Base-by-base conservation (phyloP, 1,140 invertebrate species). In the Zaprionus tsacasi region DNA sequence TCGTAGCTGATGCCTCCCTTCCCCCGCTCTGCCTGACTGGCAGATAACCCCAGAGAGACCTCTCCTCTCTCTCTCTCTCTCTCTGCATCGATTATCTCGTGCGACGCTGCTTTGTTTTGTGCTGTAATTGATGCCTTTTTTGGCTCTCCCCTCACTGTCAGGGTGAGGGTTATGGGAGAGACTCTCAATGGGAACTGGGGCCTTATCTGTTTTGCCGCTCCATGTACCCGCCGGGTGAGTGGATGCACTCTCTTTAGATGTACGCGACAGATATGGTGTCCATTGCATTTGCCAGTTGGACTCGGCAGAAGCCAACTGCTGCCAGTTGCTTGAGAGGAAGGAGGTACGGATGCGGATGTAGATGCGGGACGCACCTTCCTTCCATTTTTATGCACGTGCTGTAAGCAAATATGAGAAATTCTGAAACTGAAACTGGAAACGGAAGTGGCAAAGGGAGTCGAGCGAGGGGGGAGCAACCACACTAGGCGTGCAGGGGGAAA, bases 401-500 rank as follows among this genome's bases (percentile, higher is more conserved):
- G 85, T 89, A 78, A 85, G 77, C 85, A 85, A 89, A 88, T 89
- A 88, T 88, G 81, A 85, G 65, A 85, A 78, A 75, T 89, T 30
- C 1, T 27, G 73, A 21, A 45, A 57, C 58, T 36, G 35, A 21
- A 45, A 70, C 59, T 35, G 54, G 67, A 38, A 36, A 6, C 6
- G 15, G 21, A 33, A 33, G n/a, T 35, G 55, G 55, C 25, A 52
- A 25, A 33, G 56, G 55, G 30, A 59, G 43, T 52, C 25, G 27
- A 6, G 27, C 27, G 27, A 30, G 27, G 27, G 27, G 4, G 61
- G 7, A 30, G 5, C 33, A 40, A n/a, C 36, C 78, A 64, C 25
- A 30, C 27, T 30, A 30, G 6, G 6, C 17, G 35, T 21, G 36
- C 1, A 33, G 2, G 56, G 17, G 1, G 27, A 2, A n/a, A 21